phyloP scores from a whole-genome alignment of 2,888 invertebrate species.

The Hirtodrosophila confusa region DNA sequence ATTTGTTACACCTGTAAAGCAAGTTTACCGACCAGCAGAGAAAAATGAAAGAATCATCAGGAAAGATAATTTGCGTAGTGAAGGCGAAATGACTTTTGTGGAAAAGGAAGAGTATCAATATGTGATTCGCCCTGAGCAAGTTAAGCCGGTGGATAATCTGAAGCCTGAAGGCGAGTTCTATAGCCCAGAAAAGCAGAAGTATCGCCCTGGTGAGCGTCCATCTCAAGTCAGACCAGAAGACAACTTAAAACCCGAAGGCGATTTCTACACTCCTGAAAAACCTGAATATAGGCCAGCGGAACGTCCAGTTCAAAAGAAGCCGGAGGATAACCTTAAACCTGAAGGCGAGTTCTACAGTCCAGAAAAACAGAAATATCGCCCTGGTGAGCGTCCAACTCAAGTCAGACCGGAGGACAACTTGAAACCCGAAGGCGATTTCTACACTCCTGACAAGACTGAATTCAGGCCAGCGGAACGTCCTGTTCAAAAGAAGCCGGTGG shows the following conservation, averaged over 20 bases:
- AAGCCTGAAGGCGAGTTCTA: constrained; percentile 70
- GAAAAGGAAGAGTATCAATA: constrained; percentile 76
- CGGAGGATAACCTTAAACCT: constrained; percentile 23
- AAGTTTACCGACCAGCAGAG: constrained; percentile 85
- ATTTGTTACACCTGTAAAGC: constrained; percentile 84
- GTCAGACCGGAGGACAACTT: constrained; percentile 84
- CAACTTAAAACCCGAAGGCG: constrained; percentile 79
- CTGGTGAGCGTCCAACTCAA: constrained; percentile 14
- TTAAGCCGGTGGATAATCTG: constrained; percentile 85
- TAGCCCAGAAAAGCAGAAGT: too few species aligned
- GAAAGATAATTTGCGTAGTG: constrained; percentile 85
- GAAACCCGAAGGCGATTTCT: constrained; percentile 85
- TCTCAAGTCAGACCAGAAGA: constrained; percentile 85
- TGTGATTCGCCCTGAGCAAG: constrained; percentile 81
- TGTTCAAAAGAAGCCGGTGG: constrained; percentile 84
- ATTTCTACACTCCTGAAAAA: background rate
- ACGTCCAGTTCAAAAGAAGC: constrained; percentile 36
- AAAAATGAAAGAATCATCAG: constrained; percentile 69
- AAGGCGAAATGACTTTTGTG: constrained; percentile 86
- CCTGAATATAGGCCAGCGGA: constrained; percentile 81
- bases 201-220: constrained; percentile 85
- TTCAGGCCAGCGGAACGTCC: constrained; percentile 82
- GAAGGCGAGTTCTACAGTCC: constrained; percentile 40
- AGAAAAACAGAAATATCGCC: constrained; percentile 70
- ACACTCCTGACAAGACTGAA: constrained; percentile 81